Conservation (phyloP, 1,140 invertebrate genomes). For the Apis florea region DNA sequence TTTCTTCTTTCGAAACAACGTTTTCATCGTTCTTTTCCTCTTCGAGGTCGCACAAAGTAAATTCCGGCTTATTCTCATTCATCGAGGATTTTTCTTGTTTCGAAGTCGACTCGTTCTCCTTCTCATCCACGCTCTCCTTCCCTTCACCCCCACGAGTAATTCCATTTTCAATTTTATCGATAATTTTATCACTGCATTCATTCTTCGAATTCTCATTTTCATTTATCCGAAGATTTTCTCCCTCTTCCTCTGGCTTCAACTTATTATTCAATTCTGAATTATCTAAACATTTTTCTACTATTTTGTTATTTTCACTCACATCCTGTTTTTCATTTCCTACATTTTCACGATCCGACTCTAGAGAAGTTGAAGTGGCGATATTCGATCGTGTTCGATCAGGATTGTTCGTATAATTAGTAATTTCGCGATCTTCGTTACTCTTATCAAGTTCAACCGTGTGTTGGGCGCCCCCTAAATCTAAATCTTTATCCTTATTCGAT, state of each 20-base stretch:
- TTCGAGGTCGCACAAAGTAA: not conserved
- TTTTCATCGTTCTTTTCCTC: not conserved
- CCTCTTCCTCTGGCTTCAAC: too few relatives aligned
- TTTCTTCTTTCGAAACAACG: not conserved
- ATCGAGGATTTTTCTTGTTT: not conserved
- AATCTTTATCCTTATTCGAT: not conserved
- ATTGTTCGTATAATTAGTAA: not conserved
- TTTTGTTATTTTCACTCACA: not conserved
- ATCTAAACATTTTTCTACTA: not conserved
- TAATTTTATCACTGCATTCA: not conserved
- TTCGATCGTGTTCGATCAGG: not conserved
- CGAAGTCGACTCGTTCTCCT: not conserved
- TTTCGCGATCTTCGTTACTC: not conserved
- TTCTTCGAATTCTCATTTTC: not conserved
- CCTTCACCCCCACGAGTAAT: not conserved
- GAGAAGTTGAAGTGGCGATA: not conserved
- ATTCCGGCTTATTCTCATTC: not conserved
- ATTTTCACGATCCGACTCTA: not conserved
- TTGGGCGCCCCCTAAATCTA: not conserved
- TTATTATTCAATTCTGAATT: not conserved
- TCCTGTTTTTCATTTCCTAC: not conserved
- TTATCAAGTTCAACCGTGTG: not conserved
- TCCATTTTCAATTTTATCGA: not conserved
- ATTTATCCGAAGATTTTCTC: not conserved
- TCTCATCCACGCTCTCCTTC: not conserved